Evolutionary conservation across 2,888 invertebrate genomes (phyloP), one percentile per base, ranked within the genome.

Genomic region (Tillus elongatus): DNA sequence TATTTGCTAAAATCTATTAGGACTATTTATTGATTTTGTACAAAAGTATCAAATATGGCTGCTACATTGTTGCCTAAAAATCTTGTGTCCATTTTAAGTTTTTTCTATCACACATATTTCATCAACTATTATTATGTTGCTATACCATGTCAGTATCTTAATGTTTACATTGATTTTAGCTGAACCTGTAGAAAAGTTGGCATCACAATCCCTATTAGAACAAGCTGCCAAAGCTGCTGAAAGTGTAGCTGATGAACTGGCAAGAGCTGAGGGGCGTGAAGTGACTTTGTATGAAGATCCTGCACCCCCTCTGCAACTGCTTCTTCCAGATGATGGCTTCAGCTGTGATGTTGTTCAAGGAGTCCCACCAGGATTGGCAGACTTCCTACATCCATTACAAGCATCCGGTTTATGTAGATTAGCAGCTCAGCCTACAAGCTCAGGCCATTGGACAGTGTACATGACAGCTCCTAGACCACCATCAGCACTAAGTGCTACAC

Each of bases 361-460:
- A 30, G 86, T 97, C 39, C 96, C 96, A 16, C 91, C 93, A 1
- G 93, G 91, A 0, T 70, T 93, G 28, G 82, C 87, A 0, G 90
- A 91, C 64, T 91, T 91, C 59, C 68, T 91, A 24, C 80, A 82
- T 44, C 88, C 88, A 0, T 68, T 91, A 19, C 86, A 87, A 61
- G 77, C 79, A 33, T 83, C 84, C 15, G 90, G 89, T 4, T 74
- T 95, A 51, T 95, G 95, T 60, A 77, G 92, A 2, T 73, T 96
- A 58, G 87, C 90, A 10, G 82, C 87, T 4, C 93, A 95, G 67
- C 87, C 88, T 28, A 85, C 85, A 36, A 89, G 92, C 50, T 79
- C 83, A 45, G 96, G 96, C 15, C 77, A 83, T 51, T 97, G 96
- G 96, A 93, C 91, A 2, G 93, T 96, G 40, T 96, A 95, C 64